phyloP scores from a whole-genome alignment of 1,140 invertebrate genomes.

The Ceratina japonica region DNA sequence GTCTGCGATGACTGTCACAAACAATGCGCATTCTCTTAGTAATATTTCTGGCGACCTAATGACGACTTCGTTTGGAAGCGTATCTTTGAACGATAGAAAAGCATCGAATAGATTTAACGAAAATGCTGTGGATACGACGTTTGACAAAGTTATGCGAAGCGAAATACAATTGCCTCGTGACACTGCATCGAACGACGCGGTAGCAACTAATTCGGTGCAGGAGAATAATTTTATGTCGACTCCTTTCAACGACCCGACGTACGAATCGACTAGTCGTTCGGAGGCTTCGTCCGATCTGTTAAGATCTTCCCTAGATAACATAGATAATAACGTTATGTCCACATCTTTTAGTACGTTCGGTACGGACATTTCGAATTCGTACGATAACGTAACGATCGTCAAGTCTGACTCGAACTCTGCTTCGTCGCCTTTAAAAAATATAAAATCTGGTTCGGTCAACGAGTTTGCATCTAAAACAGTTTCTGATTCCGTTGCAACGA shows the following conservation, averaged over 20 bases:
- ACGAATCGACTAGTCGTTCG: conserved; percentile 47
- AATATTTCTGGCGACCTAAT: conserved; percentile 66
- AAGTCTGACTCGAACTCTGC: conserved; percentile 39
- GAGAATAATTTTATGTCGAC: conserved; percentile 62
- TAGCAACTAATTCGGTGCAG: conserved; percentile 33
- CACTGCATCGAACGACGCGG: background rate
- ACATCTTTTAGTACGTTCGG: conserved; percentile 70
- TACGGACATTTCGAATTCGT: conserved; percentile 42
- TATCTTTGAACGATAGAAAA: conserved; percentile 53
- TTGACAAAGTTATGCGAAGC: conserved; percentile 34
- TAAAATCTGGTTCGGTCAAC: conserved; percentile 34
- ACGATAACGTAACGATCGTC: conserved; percentile 41
- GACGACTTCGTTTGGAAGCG: conserved; percentile 64
- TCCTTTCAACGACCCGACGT: conserved; percentile 59
- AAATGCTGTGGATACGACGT: conserved; percentile 16
- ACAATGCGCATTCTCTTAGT: conserved; percentile 50
- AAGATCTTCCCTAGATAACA: conserved; percentile 53
- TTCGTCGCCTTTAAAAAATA: conserved; percentile 26
- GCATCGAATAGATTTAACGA: conserved; percentile 25
- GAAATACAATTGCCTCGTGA: conserved; percentile 54
- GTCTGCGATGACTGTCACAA: conserved; percentile 12
- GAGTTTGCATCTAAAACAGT: conserved; percentile 34
- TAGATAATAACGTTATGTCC: conserved; percentile 69
- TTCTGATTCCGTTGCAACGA: conserved; percentile 12
- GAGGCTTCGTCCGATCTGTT: conserved; percentile 56